A percentile compares a stretch with the other conserved stretches of the same genome.
Conservation (phyloP, 2,113 vertebrate genomes). For the Nycticebus coucang region DNA sequence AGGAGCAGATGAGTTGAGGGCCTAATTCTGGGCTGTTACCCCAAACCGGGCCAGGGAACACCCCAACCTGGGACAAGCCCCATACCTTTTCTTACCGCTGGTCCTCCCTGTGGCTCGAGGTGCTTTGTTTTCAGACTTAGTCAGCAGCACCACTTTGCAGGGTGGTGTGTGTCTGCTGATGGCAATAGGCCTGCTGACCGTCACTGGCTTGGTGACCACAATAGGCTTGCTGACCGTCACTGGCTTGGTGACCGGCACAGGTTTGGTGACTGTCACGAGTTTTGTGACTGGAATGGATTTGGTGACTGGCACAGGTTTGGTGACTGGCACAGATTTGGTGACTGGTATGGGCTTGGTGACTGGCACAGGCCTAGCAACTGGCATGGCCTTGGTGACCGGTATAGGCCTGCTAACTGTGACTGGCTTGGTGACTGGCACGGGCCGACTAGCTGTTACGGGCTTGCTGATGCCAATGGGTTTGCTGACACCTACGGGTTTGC, state of each 20-base stretch:
- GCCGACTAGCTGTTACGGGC: slow-evolving; percentile 35
- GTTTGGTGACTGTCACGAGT: slow-evolving; percentile 55
- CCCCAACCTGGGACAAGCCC: background rate
- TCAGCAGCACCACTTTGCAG: slow-evolving; percentile 75
- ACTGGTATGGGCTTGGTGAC: slow-evolving; percentile 24
- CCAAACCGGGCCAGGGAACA: background rate
- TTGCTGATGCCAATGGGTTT: slow-evolving; percentile 76
- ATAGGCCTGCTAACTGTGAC: slow-evolving; percentile 70
- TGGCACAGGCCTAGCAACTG: background rate
- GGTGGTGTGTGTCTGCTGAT: slow-evolving; percentile 69
- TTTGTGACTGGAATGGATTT: slow-evolving; percentile 72
- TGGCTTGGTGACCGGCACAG: slow-evolving; percentile 37
- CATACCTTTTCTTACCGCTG: slow-evolving; percentile 94
- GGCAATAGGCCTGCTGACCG: slow-evolving; percentile 72
- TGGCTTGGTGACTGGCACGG: slow-evolving; percentile 58
- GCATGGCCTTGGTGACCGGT: background rate
- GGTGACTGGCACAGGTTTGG: slow-evolving; percentile 70
- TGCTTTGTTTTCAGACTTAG: slow-evolving; percentile 85
- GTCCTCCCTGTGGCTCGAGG: slow-evolving; percentile 88
- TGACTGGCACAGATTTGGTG: slow-evolving; percentile 35
- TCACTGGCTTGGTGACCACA: slow-evolving; percentile 73
- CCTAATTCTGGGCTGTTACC: background rate
- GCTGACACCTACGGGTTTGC: slow-evolving; percentile 73
- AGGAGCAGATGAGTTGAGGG: slow-evolving; percentile 36
- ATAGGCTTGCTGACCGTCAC: slow-evolving; percentile 69